Evolutionary conservation across 2,888 invertebrate genomes (phyloP), one percentile per base, ranked within the genome.

Genomic region (Chloromyia formosa): DNA sequence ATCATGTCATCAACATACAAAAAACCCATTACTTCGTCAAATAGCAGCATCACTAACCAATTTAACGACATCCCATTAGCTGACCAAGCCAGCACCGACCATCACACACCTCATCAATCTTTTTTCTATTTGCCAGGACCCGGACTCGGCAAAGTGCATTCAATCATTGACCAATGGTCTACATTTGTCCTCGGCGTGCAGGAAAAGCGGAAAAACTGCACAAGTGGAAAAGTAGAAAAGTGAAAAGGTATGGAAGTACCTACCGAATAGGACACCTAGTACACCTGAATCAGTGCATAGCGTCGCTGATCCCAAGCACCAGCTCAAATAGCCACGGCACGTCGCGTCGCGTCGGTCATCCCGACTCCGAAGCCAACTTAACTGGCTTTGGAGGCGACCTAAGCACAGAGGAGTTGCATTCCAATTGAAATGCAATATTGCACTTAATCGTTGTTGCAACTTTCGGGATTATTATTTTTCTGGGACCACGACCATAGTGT

Each of bases 361-460:
- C 71, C 12, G 58, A 10, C 20, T n/a, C 9, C 35, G 16, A 27
- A 23, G 60, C 60, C 60, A 23, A 49, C 27, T 35, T 35, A 35
- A 35, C 27, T 12, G 7, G 16, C n/a, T 16, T 12, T 12, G 53
- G n/a, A 53, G 16, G 14, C 40, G 62, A 23, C 49, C 49, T 66
- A 66, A 66, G 16, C 49, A 49, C 66, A 22, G 66, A 45, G 20
- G 22, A 66, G 49, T 66, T 66, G 66, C 66, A 66, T 66, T 71
- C 71, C 20, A 27, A 71, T 71, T 71, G 71, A 56, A 42, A 56
- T 71, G 71, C 71, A 71, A 71, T 71, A 71, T 71, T 71, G 71
- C 71, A 71, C 71, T 71, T 71, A 71, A 71, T 71, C 27, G 71
- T 71, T 71, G 71, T 71, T 71, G 71, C 58, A 18, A 56, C 71